Evolutionary conservation across 2,113 vertebrate genomes (phyloP).

Genomic region (Philantomba maxwellii): DNA sequence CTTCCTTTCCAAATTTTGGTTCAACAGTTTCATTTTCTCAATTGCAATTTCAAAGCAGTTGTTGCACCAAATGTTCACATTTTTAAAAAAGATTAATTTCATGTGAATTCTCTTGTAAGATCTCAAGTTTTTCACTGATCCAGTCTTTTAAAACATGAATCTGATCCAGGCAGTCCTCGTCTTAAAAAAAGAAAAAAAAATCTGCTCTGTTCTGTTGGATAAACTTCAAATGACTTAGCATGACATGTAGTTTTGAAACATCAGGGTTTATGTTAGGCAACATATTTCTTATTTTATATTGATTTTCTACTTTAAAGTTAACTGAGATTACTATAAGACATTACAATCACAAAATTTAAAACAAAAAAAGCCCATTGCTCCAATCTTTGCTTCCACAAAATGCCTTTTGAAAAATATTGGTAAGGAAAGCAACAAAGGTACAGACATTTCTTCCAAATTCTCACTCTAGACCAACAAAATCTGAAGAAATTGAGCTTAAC

Average conservation of each 20-base stretch:
- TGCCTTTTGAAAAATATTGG: neutral
- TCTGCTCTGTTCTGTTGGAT: neutral
- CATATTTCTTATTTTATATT: neutral
- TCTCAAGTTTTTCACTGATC: neutral
- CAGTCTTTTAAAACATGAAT: neutral
- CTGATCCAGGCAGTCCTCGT: neutral
- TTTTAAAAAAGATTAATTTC: neutral
- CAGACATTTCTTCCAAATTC: neutral
- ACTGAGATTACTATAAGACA: neutral
- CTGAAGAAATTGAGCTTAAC: neutral
- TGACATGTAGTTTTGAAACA: neutral
- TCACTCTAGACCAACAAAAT: neutral
- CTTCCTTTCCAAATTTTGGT: neutral
- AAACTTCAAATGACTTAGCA: neutral
- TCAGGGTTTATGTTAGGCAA: neutral
- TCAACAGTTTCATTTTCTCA: neutral
- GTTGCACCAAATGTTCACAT: neutral
- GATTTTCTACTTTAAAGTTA: slow-evolving; percentile 15
- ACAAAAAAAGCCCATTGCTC: neutral
- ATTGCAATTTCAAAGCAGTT: neutral
- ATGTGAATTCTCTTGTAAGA: neutral
- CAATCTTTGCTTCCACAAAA: neutral
- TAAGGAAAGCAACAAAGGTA: neutral
- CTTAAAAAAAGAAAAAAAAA: neutral
- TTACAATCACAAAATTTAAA: neutral